Conservation (phyloP, 2,113 vertebrate species). For the Lophius piscatorius region DNA sequence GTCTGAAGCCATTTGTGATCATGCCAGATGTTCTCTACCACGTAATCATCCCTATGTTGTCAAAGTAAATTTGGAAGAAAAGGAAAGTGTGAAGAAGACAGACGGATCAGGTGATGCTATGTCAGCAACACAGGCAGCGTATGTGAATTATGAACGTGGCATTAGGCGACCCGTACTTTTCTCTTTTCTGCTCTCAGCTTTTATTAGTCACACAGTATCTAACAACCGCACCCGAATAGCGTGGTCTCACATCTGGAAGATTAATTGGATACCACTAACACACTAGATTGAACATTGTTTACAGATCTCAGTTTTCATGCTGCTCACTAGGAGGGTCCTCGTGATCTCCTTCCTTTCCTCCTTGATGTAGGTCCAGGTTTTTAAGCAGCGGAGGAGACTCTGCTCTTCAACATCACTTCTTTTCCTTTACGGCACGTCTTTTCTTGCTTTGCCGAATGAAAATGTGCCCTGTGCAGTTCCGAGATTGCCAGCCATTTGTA, state of each 20-base stretch:
- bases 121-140: slow-evolving; percentile 34
- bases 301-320: too few relatives aligned
- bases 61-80: slow-evolving; percentile 26
- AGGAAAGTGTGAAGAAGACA: slow-evolving; percentile 44
- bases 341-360: neutral
- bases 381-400: neutral
- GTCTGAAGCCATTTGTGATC: slow-evolving; percentile 13
- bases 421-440: slow-evolving; percentile 23
- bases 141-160: slow-evolving; percentile 31
- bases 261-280: slow-evolving; percentile 6
- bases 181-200: neutral
- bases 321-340: neutral
- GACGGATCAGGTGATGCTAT: slow-evolving; percentile 34
- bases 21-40: slow-evolving; percentile 55
- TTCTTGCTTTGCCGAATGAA: slow-evolving; percentile 29
- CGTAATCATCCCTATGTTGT: slow-evolving; percentile 21
- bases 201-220: too few relatives aligned
- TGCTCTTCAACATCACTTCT: slow-evolving; percentile 32
- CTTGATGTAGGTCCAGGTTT: slow-evolving; percentile 20
- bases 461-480: slow-evolving; percentile 38
- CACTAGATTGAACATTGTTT: neutral
- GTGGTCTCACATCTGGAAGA: slow-evolving; percentile 9
- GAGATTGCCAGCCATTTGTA: slow-evolving; percentile 53
- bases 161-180: slow-evolving; percentile 10
- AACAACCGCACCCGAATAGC: too few relatives aligned